Base-by-base conservation (phyloP, 37 sponge, comb jelly and placozoan species). In the Petrosia ficiformis region DNA sequence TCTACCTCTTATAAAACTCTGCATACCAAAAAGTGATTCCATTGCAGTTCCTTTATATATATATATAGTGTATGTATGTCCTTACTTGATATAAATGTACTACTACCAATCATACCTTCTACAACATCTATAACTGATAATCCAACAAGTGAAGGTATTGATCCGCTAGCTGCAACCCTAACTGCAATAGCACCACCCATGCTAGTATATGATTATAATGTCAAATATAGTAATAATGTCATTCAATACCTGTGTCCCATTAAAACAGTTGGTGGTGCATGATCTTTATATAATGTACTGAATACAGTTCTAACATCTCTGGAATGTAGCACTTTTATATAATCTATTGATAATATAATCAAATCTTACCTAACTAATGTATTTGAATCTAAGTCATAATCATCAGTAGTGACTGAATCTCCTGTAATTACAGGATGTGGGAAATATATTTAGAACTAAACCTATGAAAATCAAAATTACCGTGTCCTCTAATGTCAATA, bases 131-230 rank as follows among this genome's bases (percentile, higher is more conserved):
- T 94, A 26, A 94, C 82, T 25, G 80, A 85, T 29, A 97, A 63
- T 29, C 88, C 98, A 0, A 77, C 79, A 4, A 94, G 60, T 42
- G 92, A 73, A 14, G 84, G 81, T 2, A 97, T 42, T 34, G 36
- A 30, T 1, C 69, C 71, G 39, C 52, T 56, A 10, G 74, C 82
- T 39, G 93, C 95, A n/a, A 74, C 77, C 22, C 82, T 77, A 44
- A 91, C 85, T 39, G 95, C 95, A 25, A 97, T 75, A 54, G 98
- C 95, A 57, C 98, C 98, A 35, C 98, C 98, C 98, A 97, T 97
- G 56, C 95, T 94, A 41, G 0, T 43, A 39, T 2, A 8, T 22
- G 29, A 36, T 48, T 10, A 48, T 19, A 16, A 48, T 19, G 10
- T 48, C 54, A 48, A 48, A 48, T 48, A 16, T 11, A 11, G 6